Evolutionary conservation across 1,140 invertebrate genomes (phyloP).

Genomic region (Diorhabda elongata): DNA sequence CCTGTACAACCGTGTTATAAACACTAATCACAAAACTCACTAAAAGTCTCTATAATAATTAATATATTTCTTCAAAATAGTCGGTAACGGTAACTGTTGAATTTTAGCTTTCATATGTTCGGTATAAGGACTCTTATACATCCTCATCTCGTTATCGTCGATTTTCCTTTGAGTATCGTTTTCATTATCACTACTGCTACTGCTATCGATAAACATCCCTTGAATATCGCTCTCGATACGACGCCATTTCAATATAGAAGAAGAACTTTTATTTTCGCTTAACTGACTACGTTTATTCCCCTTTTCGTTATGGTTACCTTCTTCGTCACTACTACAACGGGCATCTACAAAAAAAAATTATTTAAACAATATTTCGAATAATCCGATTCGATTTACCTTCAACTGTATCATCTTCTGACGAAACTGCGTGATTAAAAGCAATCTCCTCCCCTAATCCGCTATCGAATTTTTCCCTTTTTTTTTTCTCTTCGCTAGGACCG

Average conservation of each 20-base stretch:
- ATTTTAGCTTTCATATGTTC: conserved; percentile 54
- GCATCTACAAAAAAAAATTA: conserved; percentile 14
- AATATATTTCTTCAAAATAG: conserved; percentile 54
- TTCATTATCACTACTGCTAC: conserved; percentile 21
- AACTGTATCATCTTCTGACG: conserved; percentile 30
- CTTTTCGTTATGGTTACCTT: conserved; percentile 25
- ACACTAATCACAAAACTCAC: conserved; percentile 3
- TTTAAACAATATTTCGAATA: background rate
- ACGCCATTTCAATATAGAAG: conserved; percentile 18
- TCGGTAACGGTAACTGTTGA: conserved; percentile 53
- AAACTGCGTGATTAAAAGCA: conserved; percentile 26
- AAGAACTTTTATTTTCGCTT: conserved; percentile 12
- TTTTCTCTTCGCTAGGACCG: conserved; percentile 11
- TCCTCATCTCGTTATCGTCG: conserved; percentile 24
- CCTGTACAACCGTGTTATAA: background rate
- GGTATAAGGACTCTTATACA: conserved; percentile 41
- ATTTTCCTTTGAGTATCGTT: conserved; percentile 21
- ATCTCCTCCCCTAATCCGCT: conserved; percentile 54
- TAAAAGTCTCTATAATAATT: conserved; percentile 53
- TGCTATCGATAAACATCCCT: background rate
- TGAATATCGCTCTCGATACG: conserved; percentile 18
- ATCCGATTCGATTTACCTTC: background rate
- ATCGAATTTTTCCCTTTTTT: conserved; percentile 54
- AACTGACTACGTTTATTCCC: conserved; percentile 29
- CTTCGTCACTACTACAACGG: conserved; percentile 31